phyloP scores from a whole-genome alignment of 2,797 vertebrate genomes.

The Chiloscyllium punctatum region DNA sequence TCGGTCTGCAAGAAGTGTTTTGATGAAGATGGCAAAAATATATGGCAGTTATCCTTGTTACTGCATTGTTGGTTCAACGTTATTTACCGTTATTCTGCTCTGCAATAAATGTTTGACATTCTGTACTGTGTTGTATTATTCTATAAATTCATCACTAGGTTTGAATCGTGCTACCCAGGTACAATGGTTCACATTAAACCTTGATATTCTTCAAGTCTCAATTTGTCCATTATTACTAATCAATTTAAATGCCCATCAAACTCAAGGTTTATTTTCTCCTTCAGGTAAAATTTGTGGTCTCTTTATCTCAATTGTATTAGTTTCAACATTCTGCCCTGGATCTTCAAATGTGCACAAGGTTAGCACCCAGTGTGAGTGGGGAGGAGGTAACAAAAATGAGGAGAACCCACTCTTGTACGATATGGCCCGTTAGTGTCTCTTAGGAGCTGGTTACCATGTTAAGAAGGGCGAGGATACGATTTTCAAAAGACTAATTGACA shows the following conservation, averaged over 20 bases:
- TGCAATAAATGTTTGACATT: slow-evolving; percentile 99
- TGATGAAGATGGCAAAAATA: slow-evolving; percentile 79
- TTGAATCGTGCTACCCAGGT: slow-evolving; percentile 15
- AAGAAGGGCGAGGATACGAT: neutral
- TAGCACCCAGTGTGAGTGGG: neutral
- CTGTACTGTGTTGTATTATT: slow-evolving; percentile 54
- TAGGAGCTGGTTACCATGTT: neutral
- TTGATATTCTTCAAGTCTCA: slow-evolving; percentile 32
- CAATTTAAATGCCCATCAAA: neutral
- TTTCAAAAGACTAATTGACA: neutral
- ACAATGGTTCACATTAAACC: slow-evolving; percentile 26
- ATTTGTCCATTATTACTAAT: neutral
- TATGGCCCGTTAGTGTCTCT: neutral
- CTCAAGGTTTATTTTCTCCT: neutral
- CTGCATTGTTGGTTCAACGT: slow-evolving; percentile 77
- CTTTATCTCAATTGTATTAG: neutral
- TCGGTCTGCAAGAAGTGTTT: slow-evolving; percentile 94
- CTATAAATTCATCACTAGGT: slow-evolving; percentile 14
- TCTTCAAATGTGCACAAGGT: neutral
- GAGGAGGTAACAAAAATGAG: no score
- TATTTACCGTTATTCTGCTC: slow-evolving; percentile 95
- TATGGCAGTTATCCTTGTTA: slow-evolving; percentile 99
- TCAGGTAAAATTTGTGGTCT: neutral
- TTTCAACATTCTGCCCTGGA: neutral
- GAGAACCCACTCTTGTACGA: no score